Conservation (phyloP, 2,888 invertebrate genomes). For the Protodeltote pygarga region DNA sequence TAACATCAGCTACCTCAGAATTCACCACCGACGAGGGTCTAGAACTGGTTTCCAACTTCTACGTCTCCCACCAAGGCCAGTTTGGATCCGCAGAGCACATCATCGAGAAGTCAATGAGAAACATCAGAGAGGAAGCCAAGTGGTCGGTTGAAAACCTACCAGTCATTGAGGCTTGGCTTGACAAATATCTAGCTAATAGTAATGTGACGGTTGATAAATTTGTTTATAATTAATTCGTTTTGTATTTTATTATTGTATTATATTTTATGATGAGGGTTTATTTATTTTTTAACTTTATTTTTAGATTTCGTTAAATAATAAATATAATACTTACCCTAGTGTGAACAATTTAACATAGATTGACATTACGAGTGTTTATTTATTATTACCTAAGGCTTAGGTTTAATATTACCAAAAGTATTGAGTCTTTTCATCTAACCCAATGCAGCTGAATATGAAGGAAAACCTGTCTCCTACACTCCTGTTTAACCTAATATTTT, state of each 20-base stretch:
- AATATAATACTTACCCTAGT: no score
- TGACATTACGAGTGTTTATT: no score
- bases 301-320: no score
- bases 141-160: constrained; percentile 93
- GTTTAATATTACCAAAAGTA: no score
- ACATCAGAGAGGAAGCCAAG: constrained; percentile 91
- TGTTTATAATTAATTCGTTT: constrained; percentile 43
- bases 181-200: constrained; percentile 64
- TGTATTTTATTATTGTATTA: constrained; percentile 13
- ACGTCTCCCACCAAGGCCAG: constrained; percentile 88
- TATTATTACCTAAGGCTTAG: no score
- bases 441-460: no score
- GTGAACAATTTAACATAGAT: no score
- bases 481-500: no score
- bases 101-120: constrained; percentile 90
- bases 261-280: constrained; percentile 11
- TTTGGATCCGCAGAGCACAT: constrained; percentile 92
- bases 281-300: background rate
- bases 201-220: constrained; percentile 59
- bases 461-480: no score
- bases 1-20: constrained; percentile 91
- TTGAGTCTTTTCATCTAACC: no score
- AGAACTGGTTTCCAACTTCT: constrained; percentile 89
- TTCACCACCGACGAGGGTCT: constrained; percentile 92
- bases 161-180: constrained; percentile 91